These are phyloP conservation scores for Lota lota DNA, from an alignment of 2,113 vertebrate genomes.

Conservation along the genomic window DNA sequence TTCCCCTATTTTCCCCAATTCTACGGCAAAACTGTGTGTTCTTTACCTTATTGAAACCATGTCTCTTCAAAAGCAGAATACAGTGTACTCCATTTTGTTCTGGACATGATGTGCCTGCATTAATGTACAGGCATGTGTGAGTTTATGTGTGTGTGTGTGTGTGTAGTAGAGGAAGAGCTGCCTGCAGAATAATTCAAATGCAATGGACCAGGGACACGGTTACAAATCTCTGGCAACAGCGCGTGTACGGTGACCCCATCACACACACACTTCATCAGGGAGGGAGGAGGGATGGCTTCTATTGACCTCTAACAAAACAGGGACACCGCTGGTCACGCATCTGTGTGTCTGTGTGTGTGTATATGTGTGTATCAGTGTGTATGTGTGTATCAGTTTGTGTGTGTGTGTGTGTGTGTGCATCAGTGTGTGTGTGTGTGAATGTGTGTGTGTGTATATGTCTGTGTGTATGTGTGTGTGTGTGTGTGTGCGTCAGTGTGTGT, in stretches of 20 bases:
- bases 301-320: constrained; percentile 63
- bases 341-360: constrained; percentile 19
- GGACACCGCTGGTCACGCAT: constrained; percentile 43
- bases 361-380: constrained; percentile 14
- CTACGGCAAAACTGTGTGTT: too few species aligned
- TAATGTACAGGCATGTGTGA: too few species aligned
- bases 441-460: too few species aligned
- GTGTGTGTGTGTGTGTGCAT: too few species aligned
- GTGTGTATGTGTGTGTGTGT: too few species aligned
- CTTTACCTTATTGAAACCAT: too few species aligned
- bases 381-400: constrained; percentile 6
- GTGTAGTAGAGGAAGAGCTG: constrained; percentile 28
- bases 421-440: too few species aligned
- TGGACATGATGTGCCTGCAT: not conserved
- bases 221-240: constrained; percentile 95
- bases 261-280: constrained; percentile 91
- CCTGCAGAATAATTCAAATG: constrained; percentile 97
- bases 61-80: too few species aligned
- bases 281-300: constrained; percentile 27
- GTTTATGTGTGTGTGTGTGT: constrained; percentile 1
- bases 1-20: too few species aligned
- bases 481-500: too few species aligned
- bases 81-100: too few species aligned
- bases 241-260: constrained; percentile 79
- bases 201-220: constrained; percentile 93